A percentile compares a stretch with the other conserved stretches of the same genome.
Evolutionary conservation across 2,113 vertebrate genomes (phyloP).

Genomic region (Thermophis baileyi): DNA sequence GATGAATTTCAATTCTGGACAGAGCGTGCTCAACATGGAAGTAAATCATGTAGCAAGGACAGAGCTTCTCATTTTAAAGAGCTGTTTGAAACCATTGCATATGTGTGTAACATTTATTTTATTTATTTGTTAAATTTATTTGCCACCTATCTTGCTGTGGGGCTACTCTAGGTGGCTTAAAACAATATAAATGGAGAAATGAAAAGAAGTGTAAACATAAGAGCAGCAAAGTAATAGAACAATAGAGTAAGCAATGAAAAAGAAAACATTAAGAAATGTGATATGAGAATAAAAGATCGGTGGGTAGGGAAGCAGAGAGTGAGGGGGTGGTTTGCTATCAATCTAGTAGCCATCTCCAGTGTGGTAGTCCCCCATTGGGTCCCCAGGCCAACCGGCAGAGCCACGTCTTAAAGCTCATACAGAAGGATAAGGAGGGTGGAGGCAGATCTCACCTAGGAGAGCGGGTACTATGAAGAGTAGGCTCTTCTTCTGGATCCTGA

Average conservation of each 20-base stretch:
- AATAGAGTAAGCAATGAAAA: neutral
- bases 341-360: no score
- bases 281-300: no score
- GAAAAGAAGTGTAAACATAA: neutral
- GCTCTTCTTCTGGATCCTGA: neutral
- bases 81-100: constrained; percentile 83
- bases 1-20: constrained; percentile 96
- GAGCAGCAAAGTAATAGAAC: neutral
- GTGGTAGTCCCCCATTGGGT: neutral
- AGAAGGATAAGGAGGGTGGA: neutral
- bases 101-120: constrained; percentile 71
- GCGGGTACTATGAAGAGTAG: neutral
- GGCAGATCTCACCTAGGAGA: neutral
- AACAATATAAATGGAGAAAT: neutral
- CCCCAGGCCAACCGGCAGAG: neutral
- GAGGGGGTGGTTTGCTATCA: neutral
- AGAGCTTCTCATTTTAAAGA: constrained; percentile 82
- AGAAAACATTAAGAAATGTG: neutral
- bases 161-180: neutral
- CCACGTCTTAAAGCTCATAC: neutral
- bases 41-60: constrained; percentile 77
- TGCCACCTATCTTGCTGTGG: neutral
- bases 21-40: constrained; percentile 77
- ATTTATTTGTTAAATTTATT: neutral
- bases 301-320: neutral